phyloP scores from a whole-genome alignment of 1,140 invertebrate genomes.

The Drosophila littoralis region DNA sequence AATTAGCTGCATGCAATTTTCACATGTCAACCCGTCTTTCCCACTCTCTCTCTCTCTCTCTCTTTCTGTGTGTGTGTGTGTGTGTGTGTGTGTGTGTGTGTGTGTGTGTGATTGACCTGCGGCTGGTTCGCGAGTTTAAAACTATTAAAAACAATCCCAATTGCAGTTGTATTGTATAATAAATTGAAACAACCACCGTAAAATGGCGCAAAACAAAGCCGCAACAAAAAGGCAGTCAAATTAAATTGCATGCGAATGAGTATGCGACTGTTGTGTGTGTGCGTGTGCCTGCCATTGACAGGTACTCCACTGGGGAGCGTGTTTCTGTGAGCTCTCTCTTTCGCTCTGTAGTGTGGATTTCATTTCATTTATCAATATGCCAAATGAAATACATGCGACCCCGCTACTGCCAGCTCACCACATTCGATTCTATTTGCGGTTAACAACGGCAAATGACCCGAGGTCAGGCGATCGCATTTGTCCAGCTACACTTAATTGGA shows the following conservation, averaged over 20 bases:
- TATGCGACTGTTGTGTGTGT: slow-evolving; percentile 19
- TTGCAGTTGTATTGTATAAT: slow-evolving; percentile 59
- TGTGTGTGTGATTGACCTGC: slow-evolving; percentile 43
- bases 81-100: slow-evolving; percentile 22
- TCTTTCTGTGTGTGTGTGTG: slow-evolving; percentile 11
- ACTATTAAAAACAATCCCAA: slow-evolving; percentile 49
- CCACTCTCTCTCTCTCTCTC: no score
- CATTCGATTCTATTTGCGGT: slow-evolving; percentile 42
- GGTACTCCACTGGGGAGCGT: slow-evolving; percentile 37
- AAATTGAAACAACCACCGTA: slow-evolving; percentile 78
- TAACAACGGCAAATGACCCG: slow-evolving; percentile 7
- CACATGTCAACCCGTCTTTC: slow-evolving; percentile 60
- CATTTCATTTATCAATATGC: slow-evolving; percentile 73
- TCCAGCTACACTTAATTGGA: slow-evolving; percentile 20
- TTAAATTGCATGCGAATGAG: slow-evolving; percentile 60
- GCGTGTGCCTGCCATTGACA: slow-evolving; percentile 63
- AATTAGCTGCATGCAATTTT: slow-evolving; percentile 80
- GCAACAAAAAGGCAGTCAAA: slow-evolving; percentile 71
- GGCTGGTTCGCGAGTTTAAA: slow-evolving; percentile 32
- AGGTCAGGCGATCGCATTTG: slow-evolving; percentile 6
- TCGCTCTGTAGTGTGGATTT: slow-evolving; percentile 16
- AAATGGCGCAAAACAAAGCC: slow-evolving; percentile 73
- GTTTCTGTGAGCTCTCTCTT: slow-evolving; percentile 14
- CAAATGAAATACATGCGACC: slow-evolving; percentile 62
- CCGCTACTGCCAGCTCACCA: slow-evolving; percentile 20